Evolutionary conservation across 2,888 invertebrate species (phyloP), one percentile per base, ranked within the genome.

Genomic region (Drosophila demipolita): DNA sequence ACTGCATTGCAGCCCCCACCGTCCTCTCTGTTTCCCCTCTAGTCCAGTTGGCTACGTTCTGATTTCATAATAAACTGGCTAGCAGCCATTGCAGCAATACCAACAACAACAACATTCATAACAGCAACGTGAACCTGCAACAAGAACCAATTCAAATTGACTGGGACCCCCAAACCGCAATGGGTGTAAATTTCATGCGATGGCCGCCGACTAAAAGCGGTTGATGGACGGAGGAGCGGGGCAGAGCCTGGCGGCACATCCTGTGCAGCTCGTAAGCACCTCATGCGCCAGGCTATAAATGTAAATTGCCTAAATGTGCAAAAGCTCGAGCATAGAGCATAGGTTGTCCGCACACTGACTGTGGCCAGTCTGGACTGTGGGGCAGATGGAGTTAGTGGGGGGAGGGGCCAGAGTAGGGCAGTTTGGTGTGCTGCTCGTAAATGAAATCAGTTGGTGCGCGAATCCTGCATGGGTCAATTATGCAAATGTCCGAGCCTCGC

Each of bases 381-480:
- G 32, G 35, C 7, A 11, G 36, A 5, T 2, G 26, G 23, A 7
- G 12, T 29, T 36, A 15, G 29, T 0, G 35, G 20, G n/a, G 23
- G 48, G 3, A 1, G 9, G 42, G n/a, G 15, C 33, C 8, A 23
- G 20, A 1, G 35, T 1, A 4, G 48, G 11, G 66, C 33, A 15
- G 29, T 29, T 29, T 29, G 53, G 55, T 53, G 59, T 69, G 70
- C 62, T 68, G 68, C 78, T 83, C 78, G 87, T 90, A 89, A 90
- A 87, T 90, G 87, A 90, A 87, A 90, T 90, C 87, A 87, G 87
- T 87, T 90, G 90, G 87, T 87, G 90, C 90, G 87, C 87, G 89
- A 89, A 90, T 91, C 90, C 87, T 86, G 87, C 87, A 92, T 91
- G 92, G 91, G 92, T 92, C 92, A 92, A 92, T 92, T 92, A 92